phyloP scores from a whole-genome alignment of 37 sponge, comb jelly and placozoan genomes.

The Dysidea cf. avara region DNA sequence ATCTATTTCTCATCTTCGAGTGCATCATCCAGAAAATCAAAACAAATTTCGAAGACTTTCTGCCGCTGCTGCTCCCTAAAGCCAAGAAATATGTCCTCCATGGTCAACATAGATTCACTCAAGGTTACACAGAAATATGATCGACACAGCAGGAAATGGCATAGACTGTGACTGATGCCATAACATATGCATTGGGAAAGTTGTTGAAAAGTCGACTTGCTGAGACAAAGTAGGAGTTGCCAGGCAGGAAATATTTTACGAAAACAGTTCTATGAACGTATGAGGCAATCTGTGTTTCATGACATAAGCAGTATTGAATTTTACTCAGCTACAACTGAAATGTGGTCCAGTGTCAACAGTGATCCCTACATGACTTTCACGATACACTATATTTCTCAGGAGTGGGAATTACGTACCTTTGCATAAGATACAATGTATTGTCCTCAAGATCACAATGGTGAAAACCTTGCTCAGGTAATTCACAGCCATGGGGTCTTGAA shows the following conservation, averaged over 20 bases:
- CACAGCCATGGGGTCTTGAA: no score
- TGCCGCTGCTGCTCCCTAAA: no score
- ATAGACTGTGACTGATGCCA: no score
- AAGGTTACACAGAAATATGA: conserved; percentile 1
- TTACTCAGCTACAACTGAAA: conserved; percentile 23
- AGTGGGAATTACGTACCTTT: conserved; percentile 12
- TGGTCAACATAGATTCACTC: not conserved
- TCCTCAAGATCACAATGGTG: conserved; percentile 27
- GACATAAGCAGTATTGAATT: conserved; percentile 4
- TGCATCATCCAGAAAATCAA: conserved; percentile 8
- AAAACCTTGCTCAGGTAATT: no score
- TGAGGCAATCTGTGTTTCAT: conserved; percentile 5
- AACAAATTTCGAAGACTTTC: no score
- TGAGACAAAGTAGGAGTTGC: conserved; percentile 24
- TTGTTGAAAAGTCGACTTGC: not conserved
- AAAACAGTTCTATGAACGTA: conserved; percentile 29
- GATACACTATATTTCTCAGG: conserved; percentile 29
- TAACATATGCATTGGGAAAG: conserved; percentile 36
- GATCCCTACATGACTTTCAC: conserved; percentile 34
- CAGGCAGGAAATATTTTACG: conserved; percentile 24
- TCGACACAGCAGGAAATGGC: conserved; percentile 3
- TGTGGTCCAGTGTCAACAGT: conserved; percentile 30
- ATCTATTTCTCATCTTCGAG: conserved; percentile 20
- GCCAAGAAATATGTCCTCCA: not conserved
- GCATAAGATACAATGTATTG: conserved; percentile 3